These are phyloP conservation scores for Tetropium fuscum DNA, from an alignment of 2,888 invertebrate genomes.

Conservation along the genomic window DNA sequence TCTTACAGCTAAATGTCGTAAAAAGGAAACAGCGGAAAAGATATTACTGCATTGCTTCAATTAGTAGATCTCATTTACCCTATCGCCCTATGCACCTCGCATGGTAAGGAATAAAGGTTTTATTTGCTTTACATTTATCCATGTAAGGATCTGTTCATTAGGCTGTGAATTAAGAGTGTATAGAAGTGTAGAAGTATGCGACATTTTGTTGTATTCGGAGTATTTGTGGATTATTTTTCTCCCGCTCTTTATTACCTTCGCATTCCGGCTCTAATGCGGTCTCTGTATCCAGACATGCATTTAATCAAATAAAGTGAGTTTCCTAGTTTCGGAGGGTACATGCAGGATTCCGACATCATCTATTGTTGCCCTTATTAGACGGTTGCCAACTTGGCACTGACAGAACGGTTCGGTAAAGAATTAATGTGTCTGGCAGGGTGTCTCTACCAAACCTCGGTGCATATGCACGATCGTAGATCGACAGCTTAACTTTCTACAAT, in stretches of 20 bases:
- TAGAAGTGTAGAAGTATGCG: slow-evolving; percentile 42
- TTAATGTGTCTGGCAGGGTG: slow-evolving; percentile 21
- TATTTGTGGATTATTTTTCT: slow-evolving; percentile 48
- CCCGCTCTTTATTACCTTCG: slow-evolving; percentile 40
- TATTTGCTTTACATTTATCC: background rate
- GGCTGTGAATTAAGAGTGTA: slow-evolving; percentile 42
- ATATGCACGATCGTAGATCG: slow-evolving; percentile 29
- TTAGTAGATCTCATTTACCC: too few species aligned
- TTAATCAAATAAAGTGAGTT: slow-evolving; percentile 56
- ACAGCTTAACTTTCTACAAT: slow-evolving; percentile 29
- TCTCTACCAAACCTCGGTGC: slow-evolving; percentile 19
- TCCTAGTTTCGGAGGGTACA: slow-evolving; percentile 49
- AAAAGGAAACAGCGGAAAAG: too few species aligned
- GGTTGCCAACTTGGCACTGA: slow-evolving; percentile 31
- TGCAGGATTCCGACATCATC: slow-evolving; percentile 33
- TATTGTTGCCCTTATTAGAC: slow-evolving; percentile 30
- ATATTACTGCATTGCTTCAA: too few species aligned
- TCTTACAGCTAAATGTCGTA: too few species aligned
- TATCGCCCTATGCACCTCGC: too few species aligned
- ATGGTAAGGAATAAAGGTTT: background rate
- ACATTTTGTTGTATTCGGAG: slow-evolving; percentile 52
- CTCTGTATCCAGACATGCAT: slow-evolving; percentile 42
- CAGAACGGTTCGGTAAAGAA: slow-evolving; percentile 18
- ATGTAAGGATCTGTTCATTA: slow-evolving; percentile 34
- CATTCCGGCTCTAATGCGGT: slow-evolving; percentile 43